These are phyloP conservation scores for Rallus limicola DNA, from an alignment of 2,113 vertebrate species.

Conservation along the genomic window DNA sequence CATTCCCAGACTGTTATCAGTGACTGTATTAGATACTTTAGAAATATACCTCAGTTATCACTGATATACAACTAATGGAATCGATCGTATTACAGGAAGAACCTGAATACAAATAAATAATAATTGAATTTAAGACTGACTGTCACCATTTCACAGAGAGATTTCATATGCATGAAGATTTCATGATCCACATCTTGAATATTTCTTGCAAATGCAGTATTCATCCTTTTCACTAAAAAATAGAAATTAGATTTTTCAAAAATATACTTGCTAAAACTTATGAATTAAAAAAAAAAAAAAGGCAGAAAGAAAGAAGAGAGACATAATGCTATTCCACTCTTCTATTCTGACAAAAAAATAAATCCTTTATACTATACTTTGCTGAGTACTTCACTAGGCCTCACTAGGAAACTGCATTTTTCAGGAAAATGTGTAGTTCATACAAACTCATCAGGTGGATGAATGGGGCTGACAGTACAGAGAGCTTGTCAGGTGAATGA, in stretches of 20 bases:
- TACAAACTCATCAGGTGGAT: slow-evolving; percentile 36
- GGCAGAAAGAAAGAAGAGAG: background rate
- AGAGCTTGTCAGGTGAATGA: slow-evolving; percentile 29
- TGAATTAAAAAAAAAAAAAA: background rate
- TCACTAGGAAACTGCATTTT: slow-evolving; percentile 27
- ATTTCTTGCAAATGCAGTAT: background rate
- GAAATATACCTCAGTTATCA: background rate
- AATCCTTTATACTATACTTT: slow-evolving; percentile 8
- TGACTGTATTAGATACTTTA: background rate
- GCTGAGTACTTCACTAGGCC: slow-evolving; percentile 26
- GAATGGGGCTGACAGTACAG: background rate
- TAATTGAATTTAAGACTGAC: background rate
- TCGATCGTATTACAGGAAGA: background rate
- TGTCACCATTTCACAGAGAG: background rate
- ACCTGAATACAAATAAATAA: background rate
- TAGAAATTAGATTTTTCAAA: background rate
- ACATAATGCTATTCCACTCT: slow-evolving; percentile 7
- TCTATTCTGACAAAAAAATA: background rate
- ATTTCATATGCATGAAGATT: background rate
- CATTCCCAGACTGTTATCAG: background rate
- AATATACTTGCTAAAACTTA: background rate
- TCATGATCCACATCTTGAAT: background rate
- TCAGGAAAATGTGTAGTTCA: slow-evolving; percentile 48
- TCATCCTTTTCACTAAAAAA: background rate
- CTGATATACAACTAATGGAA: background rate